These are phyloP conservation scores for Saturnia pavonia DNA, from an alignment of 2,888 invertebrate genomes.

Conservation along the genomic window DNA sequence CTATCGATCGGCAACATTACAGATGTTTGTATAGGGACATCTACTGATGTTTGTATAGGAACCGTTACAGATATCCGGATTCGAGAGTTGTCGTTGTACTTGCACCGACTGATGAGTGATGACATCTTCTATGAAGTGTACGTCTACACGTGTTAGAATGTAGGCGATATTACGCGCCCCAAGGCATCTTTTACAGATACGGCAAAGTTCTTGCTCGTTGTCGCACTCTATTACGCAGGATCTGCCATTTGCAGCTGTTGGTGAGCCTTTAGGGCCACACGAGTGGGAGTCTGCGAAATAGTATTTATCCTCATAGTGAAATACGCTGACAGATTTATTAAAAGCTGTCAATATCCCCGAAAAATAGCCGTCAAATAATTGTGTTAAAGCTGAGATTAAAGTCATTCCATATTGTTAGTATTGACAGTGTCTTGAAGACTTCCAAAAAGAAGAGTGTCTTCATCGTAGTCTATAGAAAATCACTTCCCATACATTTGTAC, in stretches of 20 bases:
- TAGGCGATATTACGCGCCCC: neutral
- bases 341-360: constrained; percentile 16
- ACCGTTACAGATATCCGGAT: neutral
- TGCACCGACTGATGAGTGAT: too few relatives aligned
- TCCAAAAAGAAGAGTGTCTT: constrained; percentile 12
- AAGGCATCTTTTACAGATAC: constrained; percentile 23
- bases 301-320: constrained; percentile 20
- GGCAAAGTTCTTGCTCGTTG: constrained; percentile 24
- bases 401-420: neutral
- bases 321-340: constrained; percentile 18
- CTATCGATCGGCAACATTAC: constrained; percentile 23
- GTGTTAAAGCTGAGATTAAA: neutral
- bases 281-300: constrained; percentile 19
- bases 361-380: constrained; percentile 1
- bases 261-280: constrained; percentile 3
- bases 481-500: constrained; percentile 9
- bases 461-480: constrained; percentile 12
- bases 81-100: constrained; percentile 20
- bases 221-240: constrained; percentile 16
- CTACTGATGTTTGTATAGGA: too few relatives aligned
- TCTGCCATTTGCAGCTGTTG: constrained; percentile 24
- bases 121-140: neutral
- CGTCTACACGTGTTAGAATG: too few relatives aligned
- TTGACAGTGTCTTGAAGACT: constrained; percentile 12
- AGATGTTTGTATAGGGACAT: constrained; percentile 16